Evolutionary conservation across 2,888 invertebrate species (phyloP).

Genomic region (Germaria angustata): DNA sequence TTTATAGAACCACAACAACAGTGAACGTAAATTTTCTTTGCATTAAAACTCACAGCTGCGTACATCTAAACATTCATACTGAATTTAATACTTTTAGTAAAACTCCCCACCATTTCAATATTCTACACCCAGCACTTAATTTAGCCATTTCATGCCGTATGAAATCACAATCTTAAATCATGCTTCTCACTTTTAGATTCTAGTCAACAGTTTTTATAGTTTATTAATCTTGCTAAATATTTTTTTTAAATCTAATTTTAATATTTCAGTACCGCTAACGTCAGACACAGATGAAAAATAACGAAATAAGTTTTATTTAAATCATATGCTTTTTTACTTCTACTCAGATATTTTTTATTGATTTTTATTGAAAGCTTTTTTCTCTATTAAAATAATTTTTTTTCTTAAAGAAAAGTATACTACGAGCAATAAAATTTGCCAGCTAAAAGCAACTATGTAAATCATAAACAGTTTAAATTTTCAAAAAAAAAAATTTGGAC

Average conservation of each 20-base stretch:
- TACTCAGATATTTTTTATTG: not conserved
- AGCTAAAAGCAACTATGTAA: too few species aligned
- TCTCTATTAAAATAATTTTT: too few species aligned
- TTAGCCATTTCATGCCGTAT: not conserved
- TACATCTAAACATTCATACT: not conserved
- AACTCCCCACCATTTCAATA: not conserved
- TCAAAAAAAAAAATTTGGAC: too few species aligned
- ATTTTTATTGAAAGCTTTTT: constrained; percentile 38
- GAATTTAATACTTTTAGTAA: not conserved
- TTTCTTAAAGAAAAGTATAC: too few species aligned
- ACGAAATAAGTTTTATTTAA: constrained; percentile 18
- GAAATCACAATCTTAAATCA: not conserved
- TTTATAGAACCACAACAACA: not conserved
- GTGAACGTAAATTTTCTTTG: not conserved
- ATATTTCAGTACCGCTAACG: constrained; percentile 63
- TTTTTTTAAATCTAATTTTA: constrained; percentile 48
- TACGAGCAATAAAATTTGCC: too few species aligned
- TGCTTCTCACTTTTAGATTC: constrained; percentile 26
- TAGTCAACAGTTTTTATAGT: constrained; percentile 31
- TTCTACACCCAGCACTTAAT: constrained; percentile 18
- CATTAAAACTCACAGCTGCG: not conserved
- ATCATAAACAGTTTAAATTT: too few species aligned
- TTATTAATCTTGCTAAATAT: constrained; percentile 35
- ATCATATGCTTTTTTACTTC: constrained; percentile 21
- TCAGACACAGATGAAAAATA: constrained; percentile 59